phyloP scores from a whole-genome alignment of 2,888 invertebrate species.

The Omphaloscelis lunosa region DNA sequence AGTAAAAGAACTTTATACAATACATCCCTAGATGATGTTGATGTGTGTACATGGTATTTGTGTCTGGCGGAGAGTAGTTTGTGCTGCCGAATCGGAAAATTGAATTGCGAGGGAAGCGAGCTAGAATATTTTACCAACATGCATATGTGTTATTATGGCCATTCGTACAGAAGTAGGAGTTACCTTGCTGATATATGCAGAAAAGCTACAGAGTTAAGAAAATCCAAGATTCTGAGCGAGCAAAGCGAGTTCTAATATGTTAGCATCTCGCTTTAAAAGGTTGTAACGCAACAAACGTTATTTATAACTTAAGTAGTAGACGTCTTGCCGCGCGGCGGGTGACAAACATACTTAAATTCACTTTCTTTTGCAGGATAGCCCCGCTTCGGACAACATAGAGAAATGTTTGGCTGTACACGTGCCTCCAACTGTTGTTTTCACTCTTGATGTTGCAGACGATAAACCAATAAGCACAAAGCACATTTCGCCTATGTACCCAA shows the following conservation, averaged over 20 bases:
- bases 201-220: not conserved
- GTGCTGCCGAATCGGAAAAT: not conserved
- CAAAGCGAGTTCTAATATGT: not conserved
- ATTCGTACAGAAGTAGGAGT: not conserved
- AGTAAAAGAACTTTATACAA: too few relatives aligned
- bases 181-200: not conserved
- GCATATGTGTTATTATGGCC: not conserved
- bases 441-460: constrained; percentile 73
- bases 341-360: not conserved
- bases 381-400: constrained; percentile 73
- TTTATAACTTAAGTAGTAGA: not conserved
- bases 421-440: constrained; percentile 77
- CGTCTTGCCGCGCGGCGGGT: not conserved
- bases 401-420: constrained; percentile 75
- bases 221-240: not conserved
- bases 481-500: constrained; percentile 83
- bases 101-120: too few relatives aligned
- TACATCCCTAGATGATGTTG: too few relatives aligned
- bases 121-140: too few relatives aligned
- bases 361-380: constrained; percentile 82
- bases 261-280: not conserved
- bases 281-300: not conserved
- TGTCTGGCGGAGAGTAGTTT: not conserved
- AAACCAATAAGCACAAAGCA: constrained; percentile 75
- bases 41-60: not conserved